Evolutionary conservation across 2,888 invertebrate genomes (phyloP), one percentile per base, ranked within the genome.

Genomic region (Hemistola chrysoprasaria): DNA sequence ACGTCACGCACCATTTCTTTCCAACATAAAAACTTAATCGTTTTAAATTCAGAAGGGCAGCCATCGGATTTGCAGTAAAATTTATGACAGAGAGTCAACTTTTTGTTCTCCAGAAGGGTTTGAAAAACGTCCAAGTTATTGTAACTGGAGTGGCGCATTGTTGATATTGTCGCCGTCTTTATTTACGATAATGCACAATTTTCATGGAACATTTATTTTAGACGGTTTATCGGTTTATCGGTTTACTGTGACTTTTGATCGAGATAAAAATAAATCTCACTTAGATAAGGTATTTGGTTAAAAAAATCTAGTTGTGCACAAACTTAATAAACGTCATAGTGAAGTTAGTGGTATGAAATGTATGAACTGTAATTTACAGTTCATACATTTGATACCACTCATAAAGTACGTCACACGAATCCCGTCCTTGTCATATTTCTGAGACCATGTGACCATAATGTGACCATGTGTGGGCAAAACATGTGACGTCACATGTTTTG

Each of bases 181-280:
- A 80, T 83, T 80, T 79, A 84, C 75, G 78, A 78, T 77, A 69
- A 79, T 66, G 68, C 59, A 61, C 56, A 63, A 75, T 81, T 79
- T 78, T 74, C 69, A 81, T 71, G 75, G 60, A 46, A 70, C 72
- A 82, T 82, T 81, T 69, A 75, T 57, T 68, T 63, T 67, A 53
- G 52, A 58, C 56, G n/a, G n/a, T n/a, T n/a, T 62, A 53, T 65
- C 57, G 67, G 65, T 61, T 67, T 71, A 64, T 55, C 69, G 59
- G 8, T 29, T 28, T 35, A 11, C 23, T 9, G 22, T n/a, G 16
- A 16, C 16, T 2, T 16, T 16, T 4, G 8, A 22, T 31, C 31
- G 4, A 31, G 21, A 27, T 11, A 27, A 16, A 16, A 3, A 16
- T 2, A 16, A 16, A 47, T n/a, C n/a, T n/a, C n/a, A n/a, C n/a